Conservation (phyloP, 2,113 vertebrate genomes). For the Pelobates fuscus region DNA sequence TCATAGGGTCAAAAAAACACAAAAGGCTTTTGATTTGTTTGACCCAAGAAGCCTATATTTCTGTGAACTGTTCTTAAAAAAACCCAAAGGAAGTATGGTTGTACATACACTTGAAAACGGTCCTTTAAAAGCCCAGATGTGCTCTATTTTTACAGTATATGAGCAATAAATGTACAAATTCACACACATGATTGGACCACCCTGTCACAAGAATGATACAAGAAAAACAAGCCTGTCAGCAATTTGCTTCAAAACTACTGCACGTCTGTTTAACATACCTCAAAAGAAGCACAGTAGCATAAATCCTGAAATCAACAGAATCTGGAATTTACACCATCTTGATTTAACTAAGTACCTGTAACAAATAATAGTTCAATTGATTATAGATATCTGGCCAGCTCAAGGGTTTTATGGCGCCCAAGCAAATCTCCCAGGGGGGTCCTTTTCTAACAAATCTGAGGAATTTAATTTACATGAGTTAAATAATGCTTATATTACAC, state of each 20-base stretch:
- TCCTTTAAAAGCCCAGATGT: constrained; percentile 30
- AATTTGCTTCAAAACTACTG: constrained; percentile 34
- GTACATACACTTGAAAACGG: constrained; percentile 24
- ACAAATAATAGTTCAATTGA: no score
- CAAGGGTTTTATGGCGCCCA: no score
- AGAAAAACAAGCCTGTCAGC: constrained; percentile 34
- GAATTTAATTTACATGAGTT: no score
- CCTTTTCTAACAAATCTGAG: no score
- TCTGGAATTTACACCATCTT: neutral
- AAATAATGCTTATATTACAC: no score
- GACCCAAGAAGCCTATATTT: constrained; percentile 8
- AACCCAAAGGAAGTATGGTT: constrained; percentile 19
- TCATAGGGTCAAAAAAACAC: neutral
- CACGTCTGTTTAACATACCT: constrained; percentile 21
- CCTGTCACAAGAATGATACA: constrained; percentile 26
- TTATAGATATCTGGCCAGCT: no score
- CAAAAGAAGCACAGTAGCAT: neutral
- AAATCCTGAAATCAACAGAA: neutral
- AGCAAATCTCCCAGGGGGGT: no score
- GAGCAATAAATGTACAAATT: constrained; percentile 20
- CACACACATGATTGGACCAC: constrained; percentile 40
- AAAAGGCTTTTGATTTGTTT: constrained; percentile 2
- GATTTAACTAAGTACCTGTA: no score
- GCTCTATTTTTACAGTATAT: constrained; percentile 44
- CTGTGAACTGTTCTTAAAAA: constrained; percentile 13